Evolutionary conservation across 2,113 vertebrate genomes (phyloP), one percentile per base, ranked within the genome.

Genomic region (Motacilla alba): DNA sequence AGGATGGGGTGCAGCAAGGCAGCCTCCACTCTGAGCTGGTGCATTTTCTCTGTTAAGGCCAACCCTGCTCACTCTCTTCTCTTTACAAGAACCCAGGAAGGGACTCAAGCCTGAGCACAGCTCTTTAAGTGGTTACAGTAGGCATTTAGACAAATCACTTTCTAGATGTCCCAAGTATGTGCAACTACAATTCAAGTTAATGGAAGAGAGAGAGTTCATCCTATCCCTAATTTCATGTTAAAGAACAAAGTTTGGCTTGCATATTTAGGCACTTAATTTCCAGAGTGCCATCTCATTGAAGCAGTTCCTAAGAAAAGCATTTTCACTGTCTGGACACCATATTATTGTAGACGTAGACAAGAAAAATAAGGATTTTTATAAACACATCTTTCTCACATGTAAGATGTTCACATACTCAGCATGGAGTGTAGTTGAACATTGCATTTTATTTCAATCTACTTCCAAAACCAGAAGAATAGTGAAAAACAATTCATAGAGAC

Each of bases 161-260:
- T 53, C 35, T 15, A 74, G 41, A 28, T 0, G 6, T 24, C 55
- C 22, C 0, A 0, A 67, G 33, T 24, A 83, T 0, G 2, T 41
- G 21, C 56, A 66, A 80, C 53, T 80, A 75, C 53, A 63, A 31
- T 24, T 68, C 11, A 66, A 62, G 63, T 74, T 66, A 62, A 74
- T 12, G 21, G 64, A 70, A 83, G 12, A 73, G 6, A 63, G 11
- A 9, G 44, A 85, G 37, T 63, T 52, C 77, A 87, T 19, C 19
- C 37, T 19, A 43, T 10, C 15, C 13, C 46, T 69, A 62, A 73
- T 46, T 79, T 88, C 33, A 55, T 7, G 6, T 26, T 30, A 75
- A 13, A 59, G 22, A 83, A 15, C 19, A 75, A 67, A 83, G 30
- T 47, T 49, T 68, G 69, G 15, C 44, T 68, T 67, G 28, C 13